A percentile compares a stretch with the other conserved stretches of the same genome.
Evolutionary conservation across 1,140 invertebrate genomes (phyloP).

Genomic region (Sycophila sp.): DNA sequence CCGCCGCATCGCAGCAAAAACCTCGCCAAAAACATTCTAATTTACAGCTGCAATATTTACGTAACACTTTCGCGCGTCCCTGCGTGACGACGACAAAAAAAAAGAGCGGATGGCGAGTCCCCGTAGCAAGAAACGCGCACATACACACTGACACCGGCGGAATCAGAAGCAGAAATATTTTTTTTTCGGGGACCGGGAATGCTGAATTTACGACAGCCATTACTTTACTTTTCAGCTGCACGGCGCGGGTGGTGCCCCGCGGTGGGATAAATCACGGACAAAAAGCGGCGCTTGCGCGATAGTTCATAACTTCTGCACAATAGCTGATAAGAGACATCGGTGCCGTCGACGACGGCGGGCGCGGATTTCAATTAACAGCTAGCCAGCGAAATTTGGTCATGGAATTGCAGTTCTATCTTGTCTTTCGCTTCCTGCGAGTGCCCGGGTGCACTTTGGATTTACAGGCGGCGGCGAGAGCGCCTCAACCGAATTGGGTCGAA

Average conservation of each 20-base stretch:
- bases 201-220: slow-evolving; percentile 20
- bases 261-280: not conserved
- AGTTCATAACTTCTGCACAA: slow-evolving; percentile 31
- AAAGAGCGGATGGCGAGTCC: too few relatives aligned
- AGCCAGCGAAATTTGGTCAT: slow-evolving; percentile 33
- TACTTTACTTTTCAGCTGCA: slow-evolving; percentile 10
- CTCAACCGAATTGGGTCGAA: slow-evolving; percentile 26
- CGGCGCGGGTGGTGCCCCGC: not conserved
- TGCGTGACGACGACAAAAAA: too few relatives aligned
- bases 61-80: too few relatives aligned
- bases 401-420: slow-evolving; percentile 35
- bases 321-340: slow-evolving; percentile 22
- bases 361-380: slow-evolving; percentile 38
- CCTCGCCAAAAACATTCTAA: too few relatives aligned
- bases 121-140: too few relatives aligned
- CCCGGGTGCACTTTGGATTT: not conserved
- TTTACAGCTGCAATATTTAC: too few relatives aligned
- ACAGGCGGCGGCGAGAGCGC: not conserved
- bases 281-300: not conserved
- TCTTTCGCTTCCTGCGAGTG: slow-evolving; percentile 17
- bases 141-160: too few relatives aligned
- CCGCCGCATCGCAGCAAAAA: too few relatives aligned
- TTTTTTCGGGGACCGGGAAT: too few relatives aligned
- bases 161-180: too few relatives aligned
- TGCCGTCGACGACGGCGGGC: not conserved